These are phyloP conservation scores for Euspilapteryx auroguttella DNA, from an alignment of 2,888 invertebrate genomes.

Conservation along the genomic window DNA sequence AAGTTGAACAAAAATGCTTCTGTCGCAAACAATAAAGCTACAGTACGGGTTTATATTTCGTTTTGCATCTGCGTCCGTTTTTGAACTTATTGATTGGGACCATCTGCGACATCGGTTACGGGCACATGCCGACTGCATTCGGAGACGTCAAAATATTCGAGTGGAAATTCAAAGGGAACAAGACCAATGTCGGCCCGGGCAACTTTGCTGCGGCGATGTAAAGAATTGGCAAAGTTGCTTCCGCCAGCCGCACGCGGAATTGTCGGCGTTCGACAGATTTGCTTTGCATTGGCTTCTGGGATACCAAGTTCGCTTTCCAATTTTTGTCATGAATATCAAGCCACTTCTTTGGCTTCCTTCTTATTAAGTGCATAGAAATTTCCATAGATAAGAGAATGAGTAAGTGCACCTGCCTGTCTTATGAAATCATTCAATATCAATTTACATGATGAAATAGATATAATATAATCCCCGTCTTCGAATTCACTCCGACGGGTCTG, in stretches of 20 bases:
- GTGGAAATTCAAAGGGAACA: conserved; percentile 15
- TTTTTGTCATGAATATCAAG: neutral
- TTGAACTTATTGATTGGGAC: conserved; percentile 27
- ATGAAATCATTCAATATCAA: no score
- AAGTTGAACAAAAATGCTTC: neutral
- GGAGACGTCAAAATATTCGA: conserved; percentile 21
- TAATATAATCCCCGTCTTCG: no score
- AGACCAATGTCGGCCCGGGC: conserved; percentile 12
- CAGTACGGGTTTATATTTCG: conserved; percentile 20
- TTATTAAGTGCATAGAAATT: no score
- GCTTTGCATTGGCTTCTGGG: conserved; percentile 14
- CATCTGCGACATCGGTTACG: conserved; percentile 13
- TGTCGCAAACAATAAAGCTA: conserved; percentile 1
- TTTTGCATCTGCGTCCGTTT: conserved; percentile 35
- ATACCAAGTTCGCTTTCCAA: conserved; percentile 17
- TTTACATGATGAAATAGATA: no score
- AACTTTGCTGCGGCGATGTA: conserved; percentile 13
- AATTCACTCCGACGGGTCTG: no score
- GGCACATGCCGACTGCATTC: conserved; percentile 14
- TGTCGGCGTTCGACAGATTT: conserved; percentile 20
- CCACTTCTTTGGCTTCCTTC: no score
- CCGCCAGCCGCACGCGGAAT: conserved; percentile 10
- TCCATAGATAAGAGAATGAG: no score
- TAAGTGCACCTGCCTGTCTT: no score
- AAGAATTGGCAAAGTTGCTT: conserved; percentile 22